Conservation (phyloP, 2,888 invertebrate species). For the Unio pictorum region DNA sequence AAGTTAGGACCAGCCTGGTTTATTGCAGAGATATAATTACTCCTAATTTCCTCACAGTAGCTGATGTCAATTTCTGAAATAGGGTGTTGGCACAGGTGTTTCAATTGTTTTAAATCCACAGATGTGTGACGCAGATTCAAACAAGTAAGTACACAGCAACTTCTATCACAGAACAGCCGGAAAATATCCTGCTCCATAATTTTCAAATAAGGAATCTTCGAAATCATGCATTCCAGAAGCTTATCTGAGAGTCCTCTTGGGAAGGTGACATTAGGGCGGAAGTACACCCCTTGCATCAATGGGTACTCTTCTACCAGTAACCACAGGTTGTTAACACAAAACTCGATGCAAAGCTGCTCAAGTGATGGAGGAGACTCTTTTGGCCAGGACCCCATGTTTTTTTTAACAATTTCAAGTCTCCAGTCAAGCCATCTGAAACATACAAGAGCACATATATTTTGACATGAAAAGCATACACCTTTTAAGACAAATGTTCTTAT, state of each 20-base stretch:
- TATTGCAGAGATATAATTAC: slow-evolving; percentile 24
- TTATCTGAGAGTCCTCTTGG: slow-evolving; percentile 36
- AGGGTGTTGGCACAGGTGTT: slow-evolving; percentile 82
- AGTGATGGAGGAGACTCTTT: slow-evolving; percentile 33
- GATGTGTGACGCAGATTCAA: slow-evolving; percentile 43
- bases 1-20: slow-evolving; percentile 15
- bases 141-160: slow-evolving; percentile 35
- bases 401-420: background rate
- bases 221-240: slow-evolving; percentile 17
- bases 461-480: background rate
- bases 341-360: slow-evolving; percentile 32
- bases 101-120: slow-evolving; percentile 82
- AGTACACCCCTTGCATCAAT: too few relatives aligned
- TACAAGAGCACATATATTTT: background rate
- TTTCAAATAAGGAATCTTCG: slow-evolving; percentile 5
- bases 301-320: slow-evolving; percentile 15
- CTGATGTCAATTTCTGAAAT: slow-evolving; percentile 83
- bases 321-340: slow-evolving; percentile 22
- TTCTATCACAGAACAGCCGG: slow-evolving; percentile 31
- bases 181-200: slow-evolving; percentile 5
- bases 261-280: slow-evolving; percentile 2
- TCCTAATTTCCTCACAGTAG: slow-evolving; percentile 79
- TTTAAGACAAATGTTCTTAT: too few relatives aligned
- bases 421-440: background rate
- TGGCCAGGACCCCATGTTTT: slow-evolving; percentile 27